Base-by-base conservation (phyloP, 2,888 invertebrate genomes). In the Coecobrya sp. region DNA sequence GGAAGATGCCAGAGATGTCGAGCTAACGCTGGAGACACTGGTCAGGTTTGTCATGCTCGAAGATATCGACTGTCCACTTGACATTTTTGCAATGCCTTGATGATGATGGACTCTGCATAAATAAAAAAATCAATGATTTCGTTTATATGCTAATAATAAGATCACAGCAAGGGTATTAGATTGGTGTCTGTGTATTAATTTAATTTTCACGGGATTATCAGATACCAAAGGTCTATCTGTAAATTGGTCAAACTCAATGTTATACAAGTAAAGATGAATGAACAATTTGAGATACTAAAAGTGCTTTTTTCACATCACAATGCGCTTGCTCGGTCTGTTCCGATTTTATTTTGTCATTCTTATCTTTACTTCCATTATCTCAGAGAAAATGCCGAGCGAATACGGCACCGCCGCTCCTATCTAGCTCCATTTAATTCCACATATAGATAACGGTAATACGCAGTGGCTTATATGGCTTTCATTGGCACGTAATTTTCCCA, bases 41-140 rank as follows among this genome's bases (percentile, higher is more conserved):
- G 94, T 94, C 79, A 95, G 79, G 85, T 95, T 95, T 82, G 95
- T 94, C 87, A 94, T 95, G 93, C 93, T 96, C 76, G 95, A 95
- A n/a, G 96, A 96, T 79, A 95, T 95, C 70, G 96, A 94, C 16
- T 95, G 95, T 36, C 95, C 95, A 95, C 95, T 95, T 95, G 96
- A 96, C 94, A 95, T 95, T 45, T 95, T 91, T 16, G 52, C 27
- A 36, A 59, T 91, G 36, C 22, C 95, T 27, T 95, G 95, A 93
- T 95, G 95, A 93, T 95, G 95, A 89, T 95, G 94, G 70, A 93
- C 73, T 76, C 93, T 95, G 79, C 95, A 93, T 65, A 82, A 45
- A 42, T 19, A 13, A 84, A 84, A 84, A 59, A 55, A 25, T 27
- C 16, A 79, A 49, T 19, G 42, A 73, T 22, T 73, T 52, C 16